Percentiles rank a stretch among this genome's conserved stretches.
Evolutionary conservation across 35 echinoderm and acorn worm species (phyloP).

Genomic region (Amphiura filiformis): DNA sequence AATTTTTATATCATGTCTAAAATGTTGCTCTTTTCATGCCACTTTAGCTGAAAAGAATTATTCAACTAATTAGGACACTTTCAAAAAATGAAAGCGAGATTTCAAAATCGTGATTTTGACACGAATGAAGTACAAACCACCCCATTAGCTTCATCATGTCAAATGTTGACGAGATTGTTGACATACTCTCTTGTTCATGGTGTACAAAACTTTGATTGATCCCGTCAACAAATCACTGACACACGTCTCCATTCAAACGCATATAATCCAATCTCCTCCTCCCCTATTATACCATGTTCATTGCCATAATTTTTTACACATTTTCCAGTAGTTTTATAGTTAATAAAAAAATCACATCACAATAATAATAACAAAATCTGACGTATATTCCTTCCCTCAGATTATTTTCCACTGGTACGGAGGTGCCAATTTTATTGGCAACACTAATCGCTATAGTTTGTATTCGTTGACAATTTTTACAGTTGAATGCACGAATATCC

Average conservation of each 20-base stretch:
- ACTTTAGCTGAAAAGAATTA: too few species aligned
- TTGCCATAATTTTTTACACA: background rate
- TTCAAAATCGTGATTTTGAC: too few species aligned
- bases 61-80: too few species aligned
- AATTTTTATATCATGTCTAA: too few species aligned
- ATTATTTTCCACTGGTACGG: background rate
- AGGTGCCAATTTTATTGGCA: slow-evolving; percentile 7
- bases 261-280: background rate
- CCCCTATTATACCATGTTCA: background rate
- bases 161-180: too few species aligned
- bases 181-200: too few species aligned
- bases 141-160: too few species aligned
- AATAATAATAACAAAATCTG: background rate
- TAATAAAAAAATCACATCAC: background rate
- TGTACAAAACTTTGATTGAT: too few species aligned
- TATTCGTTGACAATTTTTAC: background rate
- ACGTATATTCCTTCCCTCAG: background rate
- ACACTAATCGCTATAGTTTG: slow-evolving; percentile 4
- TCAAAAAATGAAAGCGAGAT: too few species aligned
- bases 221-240: background rate
- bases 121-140: too few species aligned
- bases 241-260: background rate
- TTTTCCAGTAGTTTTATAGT: background rate
- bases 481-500: slow-evolving; percentile 2
- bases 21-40: too few species aligned